Percentiles rank a stretch among this genome's conserved stretches.
phyloP scores from a whole-genome alignment of 1,140 invertebrate genomes.

The Melanaphis sacchari region DNA sequence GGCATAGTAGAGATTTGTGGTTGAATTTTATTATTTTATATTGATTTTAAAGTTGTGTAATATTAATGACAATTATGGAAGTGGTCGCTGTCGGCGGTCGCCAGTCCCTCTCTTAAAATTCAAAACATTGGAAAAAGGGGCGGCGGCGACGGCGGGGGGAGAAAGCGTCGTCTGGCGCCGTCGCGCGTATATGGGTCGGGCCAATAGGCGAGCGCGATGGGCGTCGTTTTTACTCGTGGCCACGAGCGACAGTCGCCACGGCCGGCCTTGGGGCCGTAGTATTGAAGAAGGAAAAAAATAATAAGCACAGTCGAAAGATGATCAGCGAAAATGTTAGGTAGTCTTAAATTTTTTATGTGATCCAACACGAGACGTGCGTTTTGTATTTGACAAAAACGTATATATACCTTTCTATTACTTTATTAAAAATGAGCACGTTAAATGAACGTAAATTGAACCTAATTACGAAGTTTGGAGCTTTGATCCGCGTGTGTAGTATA shows the following conservation, averaged over 20 bases:
- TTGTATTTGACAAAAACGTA: not conserved
- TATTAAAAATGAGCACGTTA: not conserved
- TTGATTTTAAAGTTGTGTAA: slow-evolving; percentile 3
- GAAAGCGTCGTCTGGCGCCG: slow-evolving; percentile 25
- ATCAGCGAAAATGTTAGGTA: not conserved
- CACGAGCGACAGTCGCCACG: not conserved
- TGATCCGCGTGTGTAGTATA: not conserved
- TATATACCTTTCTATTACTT: not conserved
- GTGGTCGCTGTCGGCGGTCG: not conserved
- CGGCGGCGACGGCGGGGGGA: not conserved
- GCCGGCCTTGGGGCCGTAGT: not conserved
- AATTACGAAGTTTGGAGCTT: not conserved
- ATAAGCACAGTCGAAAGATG: not conserved
- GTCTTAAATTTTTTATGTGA: no score
- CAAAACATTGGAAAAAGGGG: not conserved
- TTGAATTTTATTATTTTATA: not conserved
- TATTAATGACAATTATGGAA: slow-evolving; percentile 4
- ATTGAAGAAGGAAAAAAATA: not conserved
- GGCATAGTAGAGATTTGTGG: not conserved
- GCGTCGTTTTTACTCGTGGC: slow-evolving; percentile 4
- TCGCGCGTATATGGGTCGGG: slow-evolving; percentile 33
- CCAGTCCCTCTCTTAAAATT: not conserved
- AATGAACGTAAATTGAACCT: not conserved
- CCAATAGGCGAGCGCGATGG: slow-evolving; percentile 35
- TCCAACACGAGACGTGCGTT: not conserved